Evolutionary conservation across 2,888 invertebrate genomes (phyloP).

Genomic region (Nudaria mundana): DNA sequence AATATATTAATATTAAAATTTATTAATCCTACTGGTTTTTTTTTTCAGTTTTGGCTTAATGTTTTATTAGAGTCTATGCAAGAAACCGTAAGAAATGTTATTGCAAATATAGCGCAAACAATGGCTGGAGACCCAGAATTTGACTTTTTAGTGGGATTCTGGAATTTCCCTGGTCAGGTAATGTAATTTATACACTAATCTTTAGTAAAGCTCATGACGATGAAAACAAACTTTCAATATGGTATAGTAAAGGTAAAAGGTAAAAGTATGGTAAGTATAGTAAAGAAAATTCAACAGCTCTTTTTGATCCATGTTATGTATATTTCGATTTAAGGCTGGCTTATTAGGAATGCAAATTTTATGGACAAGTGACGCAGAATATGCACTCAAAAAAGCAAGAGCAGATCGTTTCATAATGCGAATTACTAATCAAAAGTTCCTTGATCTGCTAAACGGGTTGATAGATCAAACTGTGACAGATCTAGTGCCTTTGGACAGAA

Average conservation of each 20-base stretch:
- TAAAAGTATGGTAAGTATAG: no score
- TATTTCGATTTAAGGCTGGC: constrained; percentile 87
- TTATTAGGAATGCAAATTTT: constrained; percentile 90
- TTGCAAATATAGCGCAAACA: constrained; percentile 85
- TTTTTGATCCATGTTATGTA: no score
- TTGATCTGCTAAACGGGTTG: constrained; percentile 88
- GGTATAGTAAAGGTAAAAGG: no score
- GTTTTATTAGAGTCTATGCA: constrained; percentile 85
- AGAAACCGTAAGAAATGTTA: constrained; percentile 87
- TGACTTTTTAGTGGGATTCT: constrained; percentile 87
- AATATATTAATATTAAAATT: background rate
- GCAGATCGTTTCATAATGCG: constrained; percentile 89
- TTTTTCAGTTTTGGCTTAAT: constrained; percentile 86
- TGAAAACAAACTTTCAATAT: no score
- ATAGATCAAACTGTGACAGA: constrained; percentile 93
- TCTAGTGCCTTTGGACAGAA: constrained; percentile 86
- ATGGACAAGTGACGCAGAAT: constrained; percentile 93
- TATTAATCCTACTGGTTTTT: no score
- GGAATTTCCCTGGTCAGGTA: constrained; percentile 89
- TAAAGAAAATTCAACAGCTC: no score
- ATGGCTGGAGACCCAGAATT: constrained; percentile 86
- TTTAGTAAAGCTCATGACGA: background rate
- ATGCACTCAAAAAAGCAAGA: constrained; percentile 85
- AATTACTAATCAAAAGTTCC: constrained; percentile 88
- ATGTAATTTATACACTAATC: background rate